Percentiles rank a stretch among this genome's conserved stretches.
Conservation (phyloP, 23 tunicate genomes). For the Botrylloides violaceus region DNA sequence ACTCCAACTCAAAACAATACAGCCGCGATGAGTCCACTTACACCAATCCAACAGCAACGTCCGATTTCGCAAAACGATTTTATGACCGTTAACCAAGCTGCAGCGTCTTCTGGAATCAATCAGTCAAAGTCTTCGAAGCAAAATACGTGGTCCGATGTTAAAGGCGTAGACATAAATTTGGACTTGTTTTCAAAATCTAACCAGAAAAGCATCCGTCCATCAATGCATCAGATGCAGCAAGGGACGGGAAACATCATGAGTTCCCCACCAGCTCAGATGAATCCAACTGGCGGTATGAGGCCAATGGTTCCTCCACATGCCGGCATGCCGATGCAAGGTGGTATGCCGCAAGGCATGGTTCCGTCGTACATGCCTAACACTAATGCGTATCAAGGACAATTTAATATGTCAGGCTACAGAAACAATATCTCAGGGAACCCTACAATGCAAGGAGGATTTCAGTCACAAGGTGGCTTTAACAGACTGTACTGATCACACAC, state of each 20-base stretch:
- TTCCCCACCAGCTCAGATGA: slow-evolving; percentile 3
- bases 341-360: not conserved
- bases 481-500: not conserved
- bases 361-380: not conserved
- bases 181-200: slow-evolving; percentile 60
- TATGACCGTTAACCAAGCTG: not conserved
- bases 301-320: not conserved
- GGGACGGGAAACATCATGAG: not conserved
- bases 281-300: slow-evolving; percentile 9
- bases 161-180: slow-evolving; percentile 72
- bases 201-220: slow-evolving; percentile 32
- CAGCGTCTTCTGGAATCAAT: not conserved
- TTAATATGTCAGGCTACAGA: not conserved
- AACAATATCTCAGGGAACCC: not conserved
- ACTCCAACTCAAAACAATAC: slow-evolving; percentile 10
- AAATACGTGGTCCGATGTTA: slow-evolving; percentile 73
- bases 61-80: slow-evolving; percentile 3
- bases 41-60: slow-evolving; percentile 1
- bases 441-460: not conserved
- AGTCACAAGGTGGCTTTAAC: not conserved
- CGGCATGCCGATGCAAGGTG: not conserved
- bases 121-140: slow-evolving; percentile 14
- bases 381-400: not conserved
- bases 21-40: not conserved
- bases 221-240: slow-evolving; percentile 87